These are phyloP conservation scores for Hemibagrus guttatus DNA, from an alignment of 2,797 vertebrate genomes.

Conservation along the genomic window DNA sequence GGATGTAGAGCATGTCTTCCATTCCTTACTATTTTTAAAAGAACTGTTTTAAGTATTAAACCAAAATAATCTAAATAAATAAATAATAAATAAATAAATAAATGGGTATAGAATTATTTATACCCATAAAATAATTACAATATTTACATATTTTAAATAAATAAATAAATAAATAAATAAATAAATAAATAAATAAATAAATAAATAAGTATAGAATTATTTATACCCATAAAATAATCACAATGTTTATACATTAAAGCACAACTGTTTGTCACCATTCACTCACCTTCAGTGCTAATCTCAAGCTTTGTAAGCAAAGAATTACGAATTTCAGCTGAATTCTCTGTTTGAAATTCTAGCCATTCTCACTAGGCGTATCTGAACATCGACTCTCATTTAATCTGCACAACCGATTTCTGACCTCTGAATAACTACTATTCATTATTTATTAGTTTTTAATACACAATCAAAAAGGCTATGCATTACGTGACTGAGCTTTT, in stretches of 20 bases:
- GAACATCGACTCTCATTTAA: background rate
- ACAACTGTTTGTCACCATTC: background rate
- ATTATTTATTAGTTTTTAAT: background rate
- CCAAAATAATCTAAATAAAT: background rate
- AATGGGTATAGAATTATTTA: too few species aligned
- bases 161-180: too few species aligned
- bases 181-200: too few species aligned
- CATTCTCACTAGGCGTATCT: background rate
- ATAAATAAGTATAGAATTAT: too few species aligned
- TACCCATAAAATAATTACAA: too few species aligned
- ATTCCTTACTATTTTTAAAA: background rate
- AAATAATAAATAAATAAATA: too few species aligned
- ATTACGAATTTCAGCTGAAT: background rate
- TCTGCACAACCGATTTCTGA: background rate
- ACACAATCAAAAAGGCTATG: too few species aligned
- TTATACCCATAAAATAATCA: too few species aligned
- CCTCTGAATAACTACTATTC: too few species aligned
- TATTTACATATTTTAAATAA: background rate
- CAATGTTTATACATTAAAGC: background rate
- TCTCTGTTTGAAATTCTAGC: background rate
- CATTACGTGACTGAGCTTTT: background rate
- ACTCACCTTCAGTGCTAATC: background rate
- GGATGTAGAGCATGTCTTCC: background rate
- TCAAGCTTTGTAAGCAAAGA: background rate
- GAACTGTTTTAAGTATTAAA: too few species aligned